Base-by-base conservation (phyloP, 2,888 invertebrate species). In the Agrotis clavis region DNA sequence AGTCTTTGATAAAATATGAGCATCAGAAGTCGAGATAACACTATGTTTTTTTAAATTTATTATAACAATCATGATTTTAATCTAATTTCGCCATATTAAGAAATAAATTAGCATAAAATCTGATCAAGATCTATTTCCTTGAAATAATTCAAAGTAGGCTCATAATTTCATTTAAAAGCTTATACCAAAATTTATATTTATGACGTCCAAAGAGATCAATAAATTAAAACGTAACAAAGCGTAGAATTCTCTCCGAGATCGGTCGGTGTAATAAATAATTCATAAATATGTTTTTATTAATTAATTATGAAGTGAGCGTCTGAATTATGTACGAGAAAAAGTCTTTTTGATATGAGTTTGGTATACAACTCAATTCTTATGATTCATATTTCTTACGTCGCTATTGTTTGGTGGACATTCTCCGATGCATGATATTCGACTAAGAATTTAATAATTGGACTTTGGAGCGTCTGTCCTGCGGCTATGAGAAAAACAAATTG, bases 371-470 rank as follows among this genome's bases (percentile, higher is more conserved):
- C 87, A 92, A 94, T 94, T 92, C 90, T 91, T 91, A 90, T 92
- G 91, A 93, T 91, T 92, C 90, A 92, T 93, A 92, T 93, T 94
- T 95, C 92, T 94, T 92, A 84, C 84, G 80, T 66, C 68, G 76
- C 94, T 90, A 94, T 94, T 94, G 93, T 94, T 90, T 90, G 86
- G 85, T 86, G 81, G 68, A 87, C 87, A 91, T 92, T 90, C 82
- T 77, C 70, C 76, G 81, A 88, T 90, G 80, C 87, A 90, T 87
- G 85, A 88, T 90, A 90, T 90, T 88, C 87, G 86, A 89, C 86
- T 82, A 88, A 90, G 93, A 95, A 94, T 95, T 94, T 93, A 91
- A 94, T 96, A 94, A 95, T 94, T 94, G 93, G 76, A 76, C 41
- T 80, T 61, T n/a, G 64, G 91, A 89, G 90, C 90, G 91, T 89